Evolutionary conservation across 2,888 invertebrate species (phyloP), one percentile per base, ranked within the genome.

Genomic region (Vesta saturnalis): DNA sequence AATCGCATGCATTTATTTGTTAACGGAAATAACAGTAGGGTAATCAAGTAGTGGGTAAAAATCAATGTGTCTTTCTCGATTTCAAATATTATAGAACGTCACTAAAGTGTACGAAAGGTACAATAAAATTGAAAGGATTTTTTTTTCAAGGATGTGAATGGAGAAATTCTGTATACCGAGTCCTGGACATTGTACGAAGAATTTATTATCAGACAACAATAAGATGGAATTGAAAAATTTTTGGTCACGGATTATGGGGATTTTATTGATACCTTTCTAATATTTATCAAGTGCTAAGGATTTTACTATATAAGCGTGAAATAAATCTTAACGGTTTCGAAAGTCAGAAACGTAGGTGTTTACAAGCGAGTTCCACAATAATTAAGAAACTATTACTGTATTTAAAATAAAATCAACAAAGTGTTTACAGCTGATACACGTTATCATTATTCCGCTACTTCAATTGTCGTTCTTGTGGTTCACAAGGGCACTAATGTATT

Each of bases 11-110:
- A n/a, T n/a, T n/a, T n/a, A 6, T 21, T 19, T 55, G 12, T 55
- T 1, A 18, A n/a, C n/a, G 22, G 55, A 55, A 55, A 55, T 55
- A 19, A n/a, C 22, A n/a, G 55, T 2, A 19, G 58, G 58, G 43
- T 30, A 30, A 19, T 21, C 58, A 56, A 56, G 21, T 23, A 30
- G 10, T 12, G n/a, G 19, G 47, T 39, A 39, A n/a, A 10, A 39
- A n/a, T 39, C 39, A 39, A 39, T 39, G 8, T 39, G 2, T 12
- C n/a, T n/a, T n/a, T 39, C n/a, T n/a, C n/a, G n/a, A n/a, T 39
- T n/a, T 39, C 2, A 39, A 39, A 39, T 1, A 39, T 8, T 10
- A 39, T n/a, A n/a, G 39, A 39, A 39, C 8, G 39, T 39, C 39
- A 39, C 39, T 39, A 39, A 39, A 39, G 1, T 10, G 39, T 39